Conservation (phyloP, 2,888 invertebrate genomes). For the Gasteruption jaculator region DNA sequence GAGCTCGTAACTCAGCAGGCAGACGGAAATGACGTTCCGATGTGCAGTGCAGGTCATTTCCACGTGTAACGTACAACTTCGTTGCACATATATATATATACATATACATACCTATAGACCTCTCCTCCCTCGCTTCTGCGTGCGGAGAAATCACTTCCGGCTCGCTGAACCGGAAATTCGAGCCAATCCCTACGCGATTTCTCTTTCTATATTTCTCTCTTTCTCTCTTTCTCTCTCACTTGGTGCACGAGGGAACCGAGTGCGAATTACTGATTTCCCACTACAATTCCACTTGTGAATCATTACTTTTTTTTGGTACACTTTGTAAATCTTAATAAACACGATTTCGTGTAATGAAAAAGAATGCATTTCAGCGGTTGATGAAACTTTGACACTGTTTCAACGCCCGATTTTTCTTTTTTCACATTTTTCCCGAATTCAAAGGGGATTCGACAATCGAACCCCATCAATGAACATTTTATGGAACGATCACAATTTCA, state of each 20-base stretch:
- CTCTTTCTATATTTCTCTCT: slow-evolving; percentile 4
- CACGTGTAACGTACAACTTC: slow-evolving; percentile 28
- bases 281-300: too few species aligned
- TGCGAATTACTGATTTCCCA: slow-evolving; percentile 19
- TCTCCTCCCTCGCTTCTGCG: too few species aligned
- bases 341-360: too few species aligned
- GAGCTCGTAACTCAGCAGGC: slow-evolving; percentile 22
- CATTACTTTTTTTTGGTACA: too few species aligned
- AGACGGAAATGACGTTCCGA: slow-evolving; percentile 35
- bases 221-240: neutral
- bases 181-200: slow-evolving; percentile 29
- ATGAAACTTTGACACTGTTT: too few species aligned
- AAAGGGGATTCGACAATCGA: too few species aligned
- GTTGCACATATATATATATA: slow-evolving; percentile 25
- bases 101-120: slow-evolving; percentile 8
- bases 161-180: slow-evolving; percentile 37
- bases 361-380: too few species aligned
- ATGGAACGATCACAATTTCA: too few species aligned
- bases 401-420: too few species aligned
- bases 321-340: too few species aligned
- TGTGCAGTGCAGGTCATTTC: slow-evolving; percentile 35
- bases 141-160: slow-evolving; percentile 37
- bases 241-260: slow-evolving; percentile 11
- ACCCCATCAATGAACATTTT: too few species aligned
- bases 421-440: too few species aligned